Percentiles rank a stretch among this genome's conserved stretches.
Evolutionary conservation across 2,113 vertebrate genomes (phyloP).

Genomic region (Tachysurus fulvidraco): DNA sequence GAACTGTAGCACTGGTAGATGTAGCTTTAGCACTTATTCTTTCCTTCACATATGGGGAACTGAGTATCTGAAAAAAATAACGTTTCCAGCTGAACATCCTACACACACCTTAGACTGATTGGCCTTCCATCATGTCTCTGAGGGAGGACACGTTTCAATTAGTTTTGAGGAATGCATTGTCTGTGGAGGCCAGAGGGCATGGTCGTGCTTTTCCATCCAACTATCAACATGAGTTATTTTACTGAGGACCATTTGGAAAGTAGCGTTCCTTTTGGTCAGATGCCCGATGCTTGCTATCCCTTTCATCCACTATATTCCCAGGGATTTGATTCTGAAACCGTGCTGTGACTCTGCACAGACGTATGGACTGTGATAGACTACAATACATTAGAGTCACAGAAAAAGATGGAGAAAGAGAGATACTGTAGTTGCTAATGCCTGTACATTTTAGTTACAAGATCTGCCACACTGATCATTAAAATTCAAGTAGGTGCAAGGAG

Average conservation of each 20-base stretch:
- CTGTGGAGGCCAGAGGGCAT: conserved; percentile 44
- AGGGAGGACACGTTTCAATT: conserved; percentile 48
- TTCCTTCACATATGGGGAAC: not conserved
- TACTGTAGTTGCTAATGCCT: not conserved
- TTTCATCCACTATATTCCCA: conserved; percentile 61
- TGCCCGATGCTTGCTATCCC: conserved; percentile 66
- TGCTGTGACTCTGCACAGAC: not conserved
- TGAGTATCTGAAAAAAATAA: not conserved
- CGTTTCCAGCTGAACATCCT: not conserved
- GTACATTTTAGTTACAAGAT: not conserved
- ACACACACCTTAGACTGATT: conserved; percentile 29
- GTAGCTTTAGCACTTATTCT: not conserved
- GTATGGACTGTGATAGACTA: not conserved
- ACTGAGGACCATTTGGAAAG: conserved; percentile 67
- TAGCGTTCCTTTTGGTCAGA: conserved; percentile 64
- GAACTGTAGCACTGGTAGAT: not conserved
- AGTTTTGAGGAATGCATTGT: conserved; percentile 59
- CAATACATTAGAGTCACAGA: not conserved
- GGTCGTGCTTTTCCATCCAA: conserved; percentile 46
- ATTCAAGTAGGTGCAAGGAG: not conserved
- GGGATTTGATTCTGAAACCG: conserved; percentile 56
- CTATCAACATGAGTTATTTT: conserved; percentile 63
- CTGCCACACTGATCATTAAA: not conserved
- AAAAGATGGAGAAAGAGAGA: not conserved
- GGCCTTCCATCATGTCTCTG: conserved; percentile 50